Conservation (phyloP, 2,888 invertebrate species). For the Steinernema hermaphroditum region DNA sequence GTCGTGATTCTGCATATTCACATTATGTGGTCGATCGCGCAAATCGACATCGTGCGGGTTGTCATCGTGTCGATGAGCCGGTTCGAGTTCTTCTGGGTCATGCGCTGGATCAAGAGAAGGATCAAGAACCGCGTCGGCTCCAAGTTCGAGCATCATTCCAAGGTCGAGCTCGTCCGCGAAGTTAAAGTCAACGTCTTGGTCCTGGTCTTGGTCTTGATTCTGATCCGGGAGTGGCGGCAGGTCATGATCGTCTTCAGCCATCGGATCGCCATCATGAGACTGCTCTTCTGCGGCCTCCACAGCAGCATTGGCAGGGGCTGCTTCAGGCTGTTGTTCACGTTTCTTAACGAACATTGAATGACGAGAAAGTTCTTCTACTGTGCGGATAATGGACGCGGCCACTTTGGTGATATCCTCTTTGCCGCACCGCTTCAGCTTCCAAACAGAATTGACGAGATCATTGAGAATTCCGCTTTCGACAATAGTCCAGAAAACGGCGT, state of each 20-base stretch:
- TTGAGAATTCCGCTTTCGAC: slow-evolving; percentile 26
- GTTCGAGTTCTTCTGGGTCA: background rate
- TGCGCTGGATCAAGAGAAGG: background rate
- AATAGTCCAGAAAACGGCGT: slow-evolving; percentile 8
- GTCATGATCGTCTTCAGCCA: background rate
- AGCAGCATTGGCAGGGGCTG: background rate
- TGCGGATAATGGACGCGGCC: background rate
- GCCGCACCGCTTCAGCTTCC: background rate
- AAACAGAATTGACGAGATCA: slow-evolving; percentile 14
- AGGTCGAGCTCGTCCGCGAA: no score
- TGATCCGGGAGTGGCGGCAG: no score
- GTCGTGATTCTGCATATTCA: no score
- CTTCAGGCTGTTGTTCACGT: background rate
- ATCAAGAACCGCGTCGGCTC: no score
- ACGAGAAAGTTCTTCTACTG: slow-evolving; percentile 1
- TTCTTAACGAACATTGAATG: slow-evolving; percentile 2
- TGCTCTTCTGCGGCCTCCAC: background rate
- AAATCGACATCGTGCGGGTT: no score
- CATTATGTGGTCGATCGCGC: no score
- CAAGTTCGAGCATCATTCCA: no score
- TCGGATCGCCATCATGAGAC: background rate
- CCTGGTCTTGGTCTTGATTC: no score
- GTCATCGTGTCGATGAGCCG: background rate
- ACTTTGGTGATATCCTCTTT: background rate
- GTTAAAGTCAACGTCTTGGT: no score